Percentiles rank a stretch among this genome's conserved stretches.
Evolutionary conservation across 2,797 vertebrate genomes (phyloP).

Genomic region (Hafferia zeledoni): DNA sequence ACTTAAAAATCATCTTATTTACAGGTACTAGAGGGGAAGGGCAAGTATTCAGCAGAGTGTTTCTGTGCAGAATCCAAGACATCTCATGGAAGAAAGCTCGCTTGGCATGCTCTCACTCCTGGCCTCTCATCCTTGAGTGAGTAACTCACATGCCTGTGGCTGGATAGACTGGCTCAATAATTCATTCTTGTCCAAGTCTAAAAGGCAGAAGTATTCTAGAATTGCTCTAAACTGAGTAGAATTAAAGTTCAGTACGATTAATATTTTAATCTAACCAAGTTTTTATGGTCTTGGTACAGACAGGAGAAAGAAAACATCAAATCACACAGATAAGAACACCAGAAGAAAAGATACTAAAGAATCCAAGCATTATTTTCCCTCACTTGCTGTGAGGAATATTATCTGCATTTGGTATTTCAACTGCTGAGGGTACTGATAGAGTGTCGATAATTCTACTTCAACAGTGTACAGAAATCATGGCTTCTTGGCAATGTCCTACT

Average conservation of each 20-base stretch:
- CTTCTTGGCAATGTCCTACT: not conserved
- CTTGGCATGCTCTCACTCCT: not conserved
- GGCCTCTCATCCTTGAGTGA: rapidly evolving
- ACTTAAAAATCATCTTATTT: not conserved
- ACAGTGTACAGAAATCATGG: not conserved
- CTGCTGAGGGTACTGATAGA: not conserved
- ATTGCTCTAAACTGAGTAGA: not conserved
- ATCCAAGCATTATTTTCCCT: not conserved
- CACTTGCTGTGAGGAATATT: not conserved
- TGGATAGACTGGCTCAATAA: not conserved
- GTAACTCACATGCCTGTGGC: not conserved
- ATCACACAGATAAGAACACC: not conserved
- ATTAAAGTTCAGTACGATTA: not conserved
- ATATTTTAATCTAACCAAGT: not conserved
- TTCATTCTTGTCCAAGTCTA: not conserved
- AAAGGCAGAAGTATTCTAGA: not conserved
- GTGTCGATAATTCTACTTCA: not conserved
- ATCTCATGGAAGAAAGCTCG: not conserved
- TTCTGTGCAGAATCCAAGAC: not conserved
- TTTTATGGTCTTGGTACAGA: not conserved
- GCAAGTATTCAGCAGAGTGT: not conserved
- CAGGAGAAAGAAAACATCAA: not conserved
- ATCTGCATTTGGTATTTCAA: not conserved
- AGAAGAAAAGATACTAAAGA: not conserved
- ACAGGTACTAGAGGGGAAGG: not conserved